A percentile compares a stretch with the other conserved stretches of the same genome.
Conservation (phyloP, 2,113 vertebrate species). For the Salminus brasiliensis region DNA sequence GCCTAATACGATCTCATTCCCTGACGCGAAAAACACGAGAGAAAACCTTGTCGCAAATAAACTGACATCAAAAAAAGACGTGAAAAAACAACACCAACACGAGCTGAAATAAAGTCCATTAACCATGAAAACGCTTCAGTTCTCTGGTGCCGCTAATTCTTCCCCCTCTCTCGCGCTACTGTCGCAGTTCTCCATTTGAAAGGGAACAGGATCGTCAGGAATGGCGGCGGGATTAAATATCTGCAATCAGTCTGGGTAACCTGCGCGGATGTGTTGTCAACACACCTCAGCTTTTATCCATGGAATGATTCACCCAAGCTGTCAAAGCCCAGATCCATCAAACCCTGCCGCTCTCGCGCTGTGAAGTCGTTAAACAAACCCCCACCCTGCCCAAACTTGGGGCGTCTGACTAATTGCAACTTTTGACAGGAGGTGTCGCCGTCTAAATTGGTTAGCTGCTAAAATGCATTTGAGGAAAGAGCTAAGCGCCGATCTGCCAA, state of each 20-base stretch:
- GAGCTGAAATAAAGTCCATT: slow-evolving; percentile 7
- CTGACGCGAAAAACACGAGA: not conserved
- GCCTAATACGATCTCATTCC: not conserved
- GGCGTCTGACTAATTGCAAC: not conserved
- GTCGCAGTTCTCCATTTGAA: no score
- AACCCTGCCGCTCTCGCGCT: not conserved
- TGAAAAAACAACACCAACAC: not conserved
- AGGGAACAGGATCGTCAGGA: not conserved
- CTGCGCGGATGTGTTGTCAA: not conserved
- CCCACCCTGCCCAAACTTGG: not conserved
- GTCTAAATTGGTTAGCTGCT: not conserved
- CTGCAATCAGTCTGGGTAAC: not conserved
- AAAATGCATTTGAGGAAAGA: not conserved
- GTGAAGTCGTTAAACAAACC: not conserved
- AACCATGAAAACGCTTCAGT: not conserved
- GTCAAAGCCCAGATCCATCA: not conserved
- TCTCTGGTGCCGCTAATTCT: no score
- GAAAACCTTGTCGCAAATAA: not conserved
- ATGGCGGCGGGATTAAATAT: not conserved
- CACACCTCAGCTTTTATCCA: not conserved
- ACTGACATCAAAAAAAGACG: not conserved
- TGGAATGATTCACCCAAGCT: not conserved
- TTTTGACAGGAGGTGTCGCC: not conserved
- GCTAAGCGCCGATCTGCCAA: not conserved
- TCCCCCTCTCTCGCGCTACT: not conserved